Conservation (phyloP, 2,113 vertebrate species). For the Lycocorax pyrrhopterus region DNA sequence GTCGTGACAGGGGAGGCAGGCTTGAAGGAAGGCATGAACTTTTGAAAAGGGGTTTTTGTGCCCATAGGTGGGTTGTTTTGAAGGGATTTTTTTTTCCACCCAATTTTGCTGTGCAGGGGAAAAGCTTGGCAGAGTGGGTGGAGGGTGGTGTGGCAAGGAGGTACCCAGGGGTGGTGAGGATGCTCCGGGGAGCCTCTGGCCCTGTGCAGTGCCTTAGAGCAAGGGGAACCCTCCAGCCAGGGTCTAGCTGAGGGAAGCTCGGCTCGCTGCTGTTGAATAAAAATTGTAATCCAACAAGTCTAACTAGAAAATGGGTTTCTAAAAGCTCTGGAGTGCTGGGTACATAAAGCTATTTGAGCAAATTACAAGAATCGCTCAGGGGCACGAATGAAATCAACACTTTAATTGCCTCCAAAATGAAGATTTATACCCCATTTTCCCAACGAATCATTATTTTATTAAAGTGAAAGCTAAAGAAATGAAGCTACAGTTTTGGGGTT, state of each 20-base stretch:
- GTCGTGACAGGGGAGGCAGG: background rate
- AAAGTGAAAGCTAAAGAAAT: constrained; percentile 68
- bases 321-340: constrained; percentile 86
- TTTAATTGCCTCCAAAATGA: constrained; percentile 98
- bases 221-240: background rate
- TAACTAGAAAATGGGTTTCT: constrained; percentile 86
- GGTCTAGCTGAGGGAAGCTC: background rate
- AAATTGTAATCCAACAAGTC: constrained; percentile 81
- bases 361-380: constrained; percentile 89
- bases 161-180: background rate
- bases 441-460: constrained; percentile 81
- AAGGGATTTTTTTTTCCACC: background rate
- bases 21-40: background rate
- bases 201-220: background rate
- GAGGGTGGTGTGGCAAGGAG: background rate
- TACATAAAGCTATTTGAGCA: constrained; percentile 89
- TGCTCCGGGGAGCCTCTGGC: background rate
- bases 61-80: background rate
- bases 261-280: constrained; percentile 63
- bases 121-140: background rate
- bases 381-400: constrained; percentile 89
- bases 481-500: constrained; percentile 33
- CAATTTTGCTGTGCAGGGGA: background rate
- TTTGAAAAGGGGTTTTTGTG: background rate
- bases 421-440: constrained; percentile 91